A percentile compares a stretch with the other conserved stretches of the same genome.
Conservation (phyloP, 2,797 vertebrate genomes). For the Acestrorhynchus altus region DNA sequence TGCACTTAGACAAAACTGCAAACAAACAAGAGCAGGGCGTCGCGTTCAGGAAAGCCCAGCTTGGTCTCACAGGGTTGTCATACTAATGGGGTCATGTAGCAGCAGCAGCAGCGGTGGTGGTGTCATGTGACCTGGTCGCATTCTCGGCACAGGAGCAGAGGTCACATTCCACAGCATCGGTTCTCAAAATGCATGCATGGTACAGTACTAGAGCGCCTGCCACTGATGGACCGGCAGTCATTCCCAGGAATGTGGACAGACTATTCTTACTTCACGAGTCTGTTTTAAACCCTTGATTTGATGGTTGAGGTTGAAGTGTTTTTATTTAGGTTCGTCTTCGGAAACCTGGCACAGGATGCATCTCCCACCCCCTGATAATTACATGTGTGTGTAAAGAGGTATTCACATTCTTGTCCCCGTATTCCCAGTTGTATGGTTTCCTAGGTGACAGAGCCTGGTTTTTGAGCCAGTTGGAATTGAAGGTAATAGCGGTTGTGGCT, state of each 20-base stretch:
- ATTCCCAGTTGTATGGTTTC: background rate
- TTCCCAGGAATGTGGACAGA: background rate
- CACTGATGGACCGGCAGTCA: background rate
- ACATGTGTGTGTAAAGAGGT: background rate
- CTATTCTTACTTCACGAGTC: background rate
- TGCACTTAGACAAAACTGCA: slow-evolving; percentile 16
- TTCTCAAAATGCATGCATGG: slow-evolving; percentile 25
- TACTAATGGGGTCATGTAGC: slow-evolving; percentile 25
- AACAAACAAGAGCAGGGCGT: slow-evolving; percentile 4
- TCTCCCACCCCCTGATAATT: slow-evolving; percentile 8
- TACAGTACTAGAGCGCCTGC: background rate
- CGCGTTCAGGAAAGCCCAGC: background rate
- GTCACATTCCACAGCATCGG: slow-evolving; percentile 22
- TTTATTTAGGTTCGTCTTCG: background rate
- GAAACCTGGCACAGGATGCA: slow-evolving; percentile 12
- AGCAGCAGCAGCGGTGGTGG: slow-evolving; percentile 3
- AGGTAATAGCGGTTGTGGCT: background rate
- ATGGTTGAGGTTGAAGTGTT: background rate
- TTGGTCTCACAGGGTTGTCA: background rate
- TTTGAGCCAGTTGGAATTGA: background rate
- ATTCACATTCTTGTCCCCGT: background rate
- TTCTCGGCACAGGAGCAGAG: slow-evolving; percentile 19
- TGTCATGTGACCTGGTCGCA: slow-evolving; percentile 37
- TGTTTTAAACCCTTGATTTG: background rate
- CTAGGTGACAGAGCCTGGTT: background rate